phyloP scores from a whole-genome alignment of 2,113 vertebrate genomes.

The Pagrus major region DNA sequence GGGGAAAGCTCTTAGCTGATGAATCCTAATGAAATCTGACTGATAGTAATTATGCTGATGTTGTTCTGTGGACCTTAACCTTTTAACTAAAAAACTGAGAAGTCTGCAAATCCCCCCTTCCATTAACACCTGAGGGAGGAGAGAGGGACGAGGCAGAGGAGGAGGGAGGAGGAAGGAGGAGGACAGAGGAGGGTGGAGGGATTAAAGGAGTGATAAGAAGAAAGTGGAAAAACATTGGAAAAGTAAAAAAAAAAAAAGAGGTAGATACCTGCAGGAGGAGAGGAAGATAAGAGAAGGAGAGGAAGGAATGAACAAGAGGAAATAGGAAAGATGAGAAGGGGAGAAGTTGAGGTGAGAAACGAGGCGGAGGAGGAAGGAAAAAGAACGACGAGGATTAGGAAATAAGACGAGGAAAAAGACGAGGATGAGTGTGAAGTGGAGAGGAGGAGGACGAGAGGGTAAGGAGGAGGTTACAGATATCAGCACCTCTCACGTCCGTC shows the following conservation, averaged over 20 bases:
- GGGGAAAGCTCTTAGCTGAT: conserved; percentile 62
- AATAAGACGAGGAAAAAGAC: neutral
- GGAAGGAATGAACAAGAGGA: neutral
- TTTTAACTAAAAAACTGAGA: conserved; percentile 63
- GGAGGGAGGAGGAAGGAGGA: neutral
- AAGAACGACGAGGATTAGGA: neutral
- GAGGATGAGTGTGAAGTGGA: no score
- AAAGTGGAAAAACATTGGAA: no score
- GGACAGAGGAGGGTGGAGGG: no score
- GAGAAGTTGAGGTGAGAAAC: no score
- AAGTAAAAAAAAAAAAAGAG: neutral
- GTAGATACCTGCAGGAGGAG: neutral
- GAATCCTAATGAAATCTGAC: conserved; percentile 77
- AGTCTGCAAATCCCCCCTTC: conserved; percentile 66
- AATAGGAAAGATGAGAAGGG: neutral
- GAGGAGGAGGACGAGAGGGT: no score
- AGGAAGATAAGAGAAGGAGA: neutral
- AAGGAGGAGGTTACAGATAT: neutral
- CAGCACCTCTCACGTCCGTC: conserved; percentile 60
- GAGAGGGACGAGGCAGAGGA: neutral
- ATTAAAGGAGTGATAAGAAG: no score
- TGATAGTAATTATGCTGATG: conserved; percentile 76
- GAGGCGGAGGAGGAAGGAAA: neutral
- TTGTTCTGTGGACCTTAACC: conserved; percentile 75
- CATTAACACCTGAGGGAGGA: conserved; percentile 60